Conservation (phyloP, 2,113 vertebrate genomes). For the Eclectus roratus region DNA sequence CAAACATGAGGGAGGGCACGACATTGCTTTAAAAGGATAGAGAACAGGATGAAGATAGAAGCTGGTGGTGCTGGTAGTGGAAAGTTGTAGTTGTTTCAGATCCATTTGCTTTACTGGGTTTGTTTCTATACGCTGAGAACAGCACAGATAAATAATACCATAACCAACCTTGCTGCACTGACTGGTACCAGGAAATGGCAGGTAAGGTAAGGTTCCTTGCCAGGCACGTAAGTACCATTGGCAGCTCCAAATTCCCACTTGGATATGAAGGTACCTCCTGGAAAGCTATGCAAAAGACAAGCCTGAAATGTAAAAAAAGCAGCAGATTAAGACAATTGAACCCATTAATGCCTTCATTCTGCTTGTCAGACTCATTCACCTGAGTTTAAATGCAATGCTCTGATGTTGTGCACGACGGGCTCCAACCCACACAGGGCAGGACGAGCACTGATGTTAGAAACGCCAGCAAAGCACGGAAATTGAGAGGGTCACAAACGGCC, state of each 20-base stretch:
- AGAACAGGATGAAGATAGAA: neutral
- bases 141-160: rapidly evolving
- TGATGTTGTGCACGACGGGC: neutral
- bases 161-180: neutral
- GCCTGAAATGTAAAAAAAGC: neutral
- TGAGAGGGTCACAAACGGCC: rapidly evolving
- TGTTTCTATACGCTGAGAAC: rapidly evolving
- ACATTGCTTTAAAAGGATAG: neutral
- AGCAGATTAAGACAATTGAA: neutral
- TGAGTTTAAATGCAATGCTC: neutral
- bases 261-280: neutral
- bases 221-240: neutral
- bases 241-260: neutral
- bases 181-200: rapidly evolving
- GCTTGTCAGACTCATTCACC: neutral
- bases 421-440: neutral
- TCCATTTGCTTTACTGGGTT: neutral
- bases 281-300: rapidly evolving
- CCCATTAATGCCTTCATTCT: neutral
- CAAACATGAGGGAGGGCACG: rapidly evolving
- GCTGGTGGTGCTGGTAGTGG: neutral
- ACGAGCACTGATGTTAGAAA: too few species aligned
- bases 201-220: neutral
- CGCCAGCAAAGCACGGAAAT: neutral
- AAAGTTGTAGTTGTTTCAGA: rapidly evolving